Evolutionary conservation across 1,140 invertebrate species (phyloP).

Genomic region (Antheraea pernyi): DNA sequence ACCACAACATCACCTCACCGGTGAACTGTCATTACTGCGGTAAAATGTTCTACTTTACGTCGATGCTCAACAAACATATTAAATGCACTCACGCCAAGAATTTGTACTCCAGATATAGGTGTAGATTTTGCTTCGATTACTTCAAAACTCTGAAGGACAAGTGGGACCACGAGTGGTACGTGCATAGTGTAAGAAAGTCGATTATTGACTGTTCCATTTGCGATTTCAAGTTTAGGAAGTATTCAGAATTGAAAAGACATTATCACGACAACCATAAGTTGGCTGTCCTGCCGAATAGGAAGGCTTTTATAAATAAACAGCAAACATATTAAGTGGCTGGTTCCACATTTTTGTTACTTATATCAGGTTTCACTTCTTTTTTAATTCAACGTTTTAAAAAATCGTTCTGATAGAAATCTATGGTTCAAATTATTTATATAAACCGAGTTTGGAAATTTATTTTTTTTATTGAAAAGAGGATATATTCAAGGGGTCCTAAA

Average conservation of each 20-base stretch:
- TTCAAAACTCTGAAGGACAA: conserved; percentile 67
- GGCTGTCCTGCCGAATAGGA: conserved; percentile 54
- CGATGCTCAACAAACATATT: conserved; percentile 70
- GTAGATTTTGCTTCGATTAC: conserved; percentile 59
- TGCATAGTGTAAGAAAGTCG: conserved; percentile 67
- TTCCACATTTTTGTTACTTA: not conserved
- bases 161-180: conserved; percentile 74
- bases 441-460: no score
- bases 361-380: not conserved
- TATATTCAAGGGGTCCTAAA: no score
- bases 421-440: no score
- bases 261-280: conserved; percentile 46
- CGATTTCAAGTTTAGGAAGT: conserved; percentile 65
- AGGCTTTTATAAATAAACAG: conserved; percentile 35
- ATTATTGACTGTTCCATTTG: conserved; percentile 68
- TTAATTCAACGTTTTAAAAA: not conserved
- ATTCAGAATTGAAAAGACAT: conserved; percentile 62
- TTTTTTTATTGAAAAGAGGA: no score
- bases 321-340: conserved; percentile 15
- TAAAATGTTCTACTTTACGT: conserved; percentile 63
- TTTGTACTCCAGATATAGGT: conserved; percentile 42
- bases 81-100: conserved; percentile 55
- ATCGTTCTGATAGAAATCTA: no score
- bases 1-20: conserved; percentile 61
- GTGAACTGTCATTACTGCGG: conserved; percentile 57